A percentile compares a stretch with the other conserved stretches of the same genome.
These are phyloP conservation scores for Ophthalmolycus amberensis DNA, from an alignment of 2,113 vertebrate species.

Conservation along the genomic window DNA sequence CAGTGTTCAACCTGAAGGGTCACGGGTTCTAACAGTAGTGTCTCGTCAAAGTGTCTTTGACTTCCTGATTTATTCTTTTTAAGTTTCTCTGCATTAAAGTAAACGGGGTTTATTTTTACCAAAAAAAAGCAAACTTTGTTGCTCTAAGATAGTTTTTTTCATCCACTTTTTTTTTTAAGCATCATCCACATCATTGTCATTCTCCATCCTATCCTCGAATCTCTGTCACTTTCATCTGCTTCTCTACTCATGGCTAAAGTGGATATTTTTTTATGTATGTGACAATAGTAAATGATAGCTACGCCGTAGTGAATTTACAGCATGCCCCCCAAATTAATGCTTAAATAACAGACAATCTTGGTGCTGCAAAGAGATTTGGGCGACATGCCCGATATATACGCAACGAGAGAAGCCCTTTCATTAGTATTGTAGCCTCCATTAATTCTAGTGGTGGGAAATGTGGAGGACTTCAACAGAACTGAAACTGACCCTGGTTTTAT, in stretches of 20 bases:
- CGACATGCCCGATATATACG: not conserved
- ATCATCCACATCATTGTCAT: not conserved
- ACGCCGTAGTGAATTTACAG: not conserved
- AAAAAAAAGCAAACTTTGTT: slow-evolving; percentile 25
- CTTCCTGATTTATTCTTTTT: not conserved
- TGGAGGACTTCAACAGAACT: slow-evolving; percentile 22
- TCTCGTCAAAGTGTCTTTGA: not conserved
- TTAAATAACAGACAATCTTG: slow-evolving; percentile 54
- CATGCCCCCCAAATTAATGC: slow-evolving; percentile 21
- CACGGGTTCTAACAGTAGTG: slow-evolving; percentile 15
- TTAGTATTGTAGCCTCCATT: slow-evolving; percentile 52
- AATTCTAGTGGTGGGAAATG: slow-evolving; percentile 44
- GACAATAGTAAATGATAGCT: not conserved
- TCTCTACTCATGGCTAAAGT: slow-evolving; percentile 14
- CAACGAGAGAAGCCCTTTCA: not conserved
- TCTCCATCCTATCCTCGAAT: not conserved
- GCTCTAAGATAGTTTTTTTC: slow-evolving; percentile 29
- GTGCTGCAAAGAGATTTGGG: slow-evolving; percentile 46
- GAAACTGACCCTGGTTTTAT: slow-evolving; percentile 77
- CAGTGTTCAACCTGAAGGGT: slow-evolving; percentile 34
- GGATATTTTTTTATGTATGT: not conserved
- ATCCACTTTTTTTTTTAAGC: not conserved
- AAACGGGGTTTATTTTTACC: slow-evolving; percentile 29
- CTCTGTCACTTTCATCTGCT: slow-evolving; percentile 9
- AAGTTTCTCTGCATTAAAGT: slow-evolving; percentile 17